These are phyloP conservation scores for Rhizoglyphus robini DNA, from an alignment of 1,140 invertebrate species.

Conservation along the genomic window DNA sequence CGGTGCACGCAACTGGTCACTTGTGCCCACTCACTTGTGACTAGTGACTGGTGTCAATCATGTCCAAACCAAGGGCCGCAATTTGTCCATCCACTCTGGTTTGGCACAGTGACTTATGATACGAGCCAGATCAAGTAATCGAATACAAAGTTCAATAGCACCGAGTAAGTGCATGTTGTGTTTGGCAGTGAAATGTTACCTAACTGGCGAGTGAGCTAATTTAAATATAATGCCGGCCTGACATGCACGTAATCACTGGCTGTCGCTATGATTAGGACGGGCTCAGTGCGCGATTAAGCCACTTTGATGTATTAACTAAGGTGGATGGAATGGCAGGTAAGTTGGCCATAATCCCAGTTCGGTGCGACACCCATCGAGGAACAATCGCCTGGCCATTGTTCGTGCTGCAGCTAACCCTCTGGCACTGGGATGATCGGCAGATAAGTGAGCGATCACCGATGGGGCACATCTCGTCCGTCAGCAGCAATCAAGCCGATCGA, in stretches of 20 bases:
- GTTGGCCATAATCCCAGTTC: not conserved
- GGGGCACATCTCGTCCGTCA: not conserved
- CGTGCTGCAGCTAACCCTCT: not conserved
- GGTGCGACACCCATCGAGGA: not conserved
- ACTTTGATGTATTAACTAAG: constrained; percentile 2
- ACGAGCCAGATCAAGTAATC: not conserved
- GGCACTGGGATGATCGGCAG: constrained; percentile 6
- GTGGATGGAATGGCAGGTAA: not conserved
- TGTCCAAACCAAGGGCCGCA: no score
- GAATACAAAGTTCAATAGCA: not conserved
- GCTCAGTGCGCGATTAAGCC: constrained; percentile 1
- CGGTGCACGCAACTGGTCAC: not conserved
- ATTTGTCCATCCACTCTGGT: no score
- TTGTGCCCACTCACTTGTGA: not conserved
- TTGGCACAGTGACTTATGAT: no score
- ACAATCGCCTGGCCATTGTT: not conserved
- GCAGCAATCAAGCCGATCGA: not conserved
- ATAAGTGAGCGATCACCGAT: constrained; percentile 11
- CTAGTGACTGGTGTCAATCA: no score
- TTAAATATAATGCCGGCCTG: not conserved
- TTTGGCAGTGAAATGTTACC: not conserved
- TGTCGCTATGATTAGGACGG: constrained; percentile 12
- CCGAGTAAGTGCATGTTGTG: not conserved
- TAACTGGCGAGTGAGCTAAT: not conserved
- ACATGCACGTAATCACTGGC: not conserved